These are phyloP conservation scores for Myripristis murdjan DNA, from an alignment of 2,797 vertebrate species.

Conservation along the genomic window DNA sequence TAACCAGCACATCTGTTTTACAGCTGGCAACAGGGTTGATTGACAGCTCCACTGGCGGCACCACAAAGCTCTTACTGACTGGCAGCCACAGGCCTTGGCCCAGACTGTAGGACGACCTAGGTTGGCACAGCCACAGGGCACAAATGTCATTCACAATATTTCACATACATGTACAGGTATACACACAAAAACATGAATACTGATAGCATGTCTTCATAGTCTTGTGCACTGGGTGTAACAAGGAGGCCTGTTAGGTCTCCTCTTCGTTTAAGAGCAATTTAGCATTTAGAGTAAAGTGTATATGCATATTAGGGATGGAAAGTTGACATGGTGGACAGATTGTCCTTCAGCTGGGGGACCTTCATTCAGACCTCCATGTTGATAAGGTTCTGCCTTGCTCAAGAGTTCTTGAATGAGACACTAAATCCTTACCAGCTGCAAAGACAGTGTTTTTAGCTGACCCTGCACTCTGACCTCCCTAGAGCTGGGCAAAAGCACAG, in stretches of 20 bases:
- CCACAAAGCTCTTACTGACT: constrained; percentile 98
- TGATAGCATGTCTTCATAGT: background rate
- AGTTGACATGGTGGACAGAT: background rate
- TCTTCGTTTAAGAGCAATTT: background rate
- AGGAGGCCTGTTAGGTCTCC: background rate
- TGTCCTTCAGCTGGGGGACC: background rate
- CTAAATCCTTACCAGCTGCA: too few species aligned
- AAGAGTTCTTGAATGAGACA: background rate
- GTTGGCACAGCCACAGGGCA: constrained; percentile 47
- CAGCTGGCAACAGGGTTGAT: constrained; percentile 99
- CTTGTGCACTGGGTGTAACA: background rate
- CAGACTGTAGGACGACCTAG: constrained; percentile 96
- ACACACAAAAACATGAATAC: constrained; percentile 3
- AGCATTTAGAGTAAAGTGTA: too few species aligned
- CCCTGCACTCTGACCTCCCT: too few species aligned
- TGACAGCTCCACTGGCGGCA: constrained; percentile 96
- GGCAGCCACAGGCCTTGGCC: constrained; percentile 98
- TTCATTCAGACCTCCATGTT: background rate
- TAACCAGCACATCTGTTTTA: constrained; percentile 97
- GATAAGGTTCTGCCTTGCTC: background rate
- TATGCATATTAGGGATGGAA: too few species aligned
- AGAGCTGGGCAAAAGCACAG: too few species aligned
- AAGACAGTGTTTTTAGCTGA: too few species aligned
- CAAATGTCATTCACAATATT: constrained; percentile 35
- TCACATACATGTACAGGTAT: background rate